Conservation (phyloP, 2,888 invertebrate species). For the Pachliopta kotzebuea region DNA sequence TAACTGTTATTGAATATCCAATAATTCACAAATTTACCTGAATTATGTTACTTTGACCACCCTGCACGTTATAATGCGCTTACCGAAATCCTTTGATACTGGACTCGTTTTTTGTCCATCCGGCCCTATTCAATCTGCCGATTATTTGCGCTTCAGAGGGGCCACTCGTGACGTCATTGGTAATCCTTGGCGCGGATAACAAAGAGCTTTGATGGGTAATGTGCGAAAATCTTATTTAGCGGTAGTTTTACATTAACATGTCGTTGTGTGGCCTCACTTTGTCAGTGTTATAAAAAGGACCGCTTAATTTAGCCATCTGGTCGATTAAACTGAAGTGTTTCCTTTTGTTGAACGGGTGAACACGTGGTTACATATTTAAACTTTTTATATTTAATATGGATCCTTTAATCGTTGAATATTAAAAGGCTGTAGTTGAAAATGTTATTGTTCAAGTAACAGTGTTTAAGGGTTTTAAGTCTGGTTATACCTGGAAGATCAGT, state of each 20-base stretch:
- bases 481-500: too few relatives aligned
- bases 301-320: slow-evolving; percentile 25
- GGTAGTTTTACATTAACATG: slow-evolving; percentile 11
- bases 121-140: slow-evolving; percentile 44
- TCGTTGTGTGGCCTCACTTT: slow-evolving; percentile 23
- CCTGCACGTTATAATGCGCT: slow-evolving; percentile 23
- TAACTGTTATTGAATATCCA: neutral
- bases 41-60: slow-evolving; percentile 22
- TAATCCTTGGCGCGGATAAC: slow-evolving; percentile 23
- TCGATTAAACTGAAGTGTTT: slow-evolving; percentile 13
- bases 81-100: slow-evolving; percentile 25
- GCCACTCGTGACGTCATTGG: slow-evolving; percentile 28
- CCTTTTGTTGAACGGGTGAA: slow-evolving; percentile 10
- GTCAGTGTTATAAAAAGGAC: slow-evolving; percentile 20
- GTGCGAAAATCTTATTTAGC: slow-evolving; percentile 20
- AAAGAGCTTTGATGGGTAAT: slow-evolving; percentile 21
- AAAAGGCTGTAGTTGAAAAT: too few relatives aligned
- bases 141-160: slow-evolving; percentile 34
- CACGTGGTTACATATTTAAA: slow-evolving; percentile 7
- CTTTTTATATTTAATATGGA: too few relatives aligned
- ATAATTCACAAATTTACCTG: slow-evolving; percentile 11
- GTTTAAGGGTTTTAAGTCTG: too few relatives aligned
- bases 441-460: too few relatives aligned
- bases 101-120: slow-evolving; percentile 44
- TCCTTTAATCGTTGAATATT: too few relatives aligned